Conservation (phyloP, 2,797 vertebrate species). For the Columba guinea region DNA sequence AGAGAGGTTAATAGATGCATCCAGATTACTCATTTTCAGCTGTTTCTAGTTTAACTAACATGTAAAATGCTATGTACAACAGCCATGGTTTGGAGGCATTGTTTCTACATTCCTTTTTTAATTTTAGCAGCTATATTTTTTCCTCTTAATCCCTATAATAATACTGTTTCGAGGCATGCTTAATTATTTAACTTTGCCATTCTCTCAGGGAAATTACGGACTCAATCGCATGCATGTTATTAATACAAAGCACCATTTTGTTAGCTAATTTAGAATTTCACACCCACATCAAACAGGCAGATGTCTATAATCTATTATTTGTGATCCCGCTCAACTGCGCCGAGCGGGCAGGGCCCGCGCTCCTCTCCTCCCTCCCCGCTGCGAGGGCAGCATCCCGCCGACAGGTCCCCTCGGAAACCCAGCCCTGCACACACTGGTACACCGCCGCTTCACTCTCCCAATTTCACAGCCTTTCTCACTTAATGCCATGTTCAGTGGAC, state of each 20-base stretch:
- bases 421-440: neutral
- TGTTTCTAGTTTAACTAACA: conserved; percentile 64
- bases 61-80: conserved; percentile 39
- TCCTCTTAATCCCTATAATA: conserved; percentile 57
- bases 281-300: conserved; percentile 63
- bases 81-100: conserved; percentile 55
- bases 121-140: conserved; percentile 60
- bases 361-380: neutral
- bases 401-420: conserved; percentile 13
- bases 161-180: conserved; percentile 52
- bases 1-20: conserved; percentile 44
- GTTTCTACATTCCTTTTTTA: conserved; percentile 52
- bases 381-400: neutral
- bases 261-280: conserved; percentile 61
- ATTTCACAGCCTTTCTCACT: neutral
- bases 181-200: conserved; percentile 68
- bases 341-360: neutral
- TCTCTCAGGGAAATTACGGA: conserved; percentile 51
- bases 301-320: conserved; percentile 63
- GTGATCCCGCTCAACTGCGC: neutral
- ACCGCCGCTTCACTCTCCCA: neutral
- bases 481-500: conserved; percentile 3
- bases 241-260: conserved; percentile 65
- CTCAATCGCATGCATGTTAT: conserved; percentile 49
- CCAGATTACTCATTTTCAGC: conserved; percentile 61